These are phyloP conservation scores for Prietella phreatophila DNA, from an alignment of 2,113 vertebrate species.

Conservation along the genomic window DNA sequence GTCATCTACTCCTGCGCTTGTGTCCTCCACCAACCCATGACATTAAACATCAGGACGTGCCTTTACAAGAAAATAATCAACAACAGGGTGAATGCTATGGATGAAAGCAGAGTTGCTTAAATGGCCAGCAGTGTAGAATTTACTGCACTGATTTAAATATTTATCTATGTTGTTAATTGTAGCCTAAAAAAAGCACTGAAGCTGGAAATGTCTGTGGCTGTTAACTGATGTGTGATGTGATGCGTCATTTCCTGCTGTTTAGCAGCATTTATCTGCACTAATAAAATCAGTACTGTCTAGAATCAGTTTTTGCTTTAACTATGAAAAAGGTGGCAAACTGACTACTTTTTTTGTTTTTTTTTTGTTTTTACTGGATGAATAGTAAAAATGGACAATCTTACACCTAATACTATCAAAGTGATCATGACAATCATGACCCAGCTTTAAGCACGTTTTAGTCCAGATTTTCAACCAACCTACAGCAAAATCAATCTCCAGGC, in stretches of 20 bases:
- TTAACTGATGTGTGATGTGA: neutral
- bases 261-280: neutral
- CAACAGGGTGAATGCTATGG: neutral
- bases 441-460: neutral
- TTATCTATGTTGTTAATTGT: neutral
- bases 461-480: neutral
- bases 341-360: neutral
- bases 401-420: neutral
- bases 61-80: neutral
- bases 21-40: too few relatives aligned
- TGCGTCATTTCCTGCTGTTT: neutral
- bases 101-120: neutral
- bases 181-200: neutral
- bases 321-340: neutral
- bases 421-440: neutral
- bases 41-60: neutral
- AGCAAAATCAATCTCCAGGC: neutral
- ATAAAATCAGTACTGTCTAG: neutral
- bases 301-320: neutral
- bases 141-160: slow-evolving; percentile 13
- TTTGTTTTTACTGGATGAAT: neutral
- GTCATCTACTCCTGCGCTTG: too few relatives aligned
- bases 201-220: neutral
- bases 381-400: neutral
- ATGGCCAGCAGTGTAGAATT: neutral